phyloP scores from a whole-genome alignment of 1,140 invertebrate species.

The Drosophila mojavensis region DNA sequence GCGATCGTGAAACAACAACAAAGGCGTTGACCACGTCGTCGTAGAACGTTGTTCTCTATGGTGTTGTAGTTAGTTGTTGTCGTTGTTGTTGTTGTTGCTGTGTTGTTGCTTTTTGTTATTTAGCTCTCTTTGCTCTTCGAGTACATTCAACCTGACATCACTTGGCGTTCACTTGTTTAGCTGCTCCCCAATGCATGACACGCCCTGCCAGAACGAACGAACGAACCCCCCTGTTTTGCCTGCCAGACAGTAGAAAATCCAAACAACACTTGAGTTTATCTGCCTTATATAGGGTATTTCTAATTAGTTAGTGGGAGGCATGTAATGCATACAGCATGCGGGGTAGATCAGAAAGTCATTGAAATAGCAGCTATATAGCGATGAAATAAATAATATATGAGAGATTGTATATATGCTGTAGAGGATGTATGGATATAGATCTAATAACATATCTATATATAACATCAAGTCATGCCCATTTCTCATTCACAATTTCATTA shows the following conservation, averaged over 20 bases:
- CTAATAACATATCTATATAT: too few species aligned
- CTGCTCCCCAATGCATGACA: slow-evolving; percentile 35
- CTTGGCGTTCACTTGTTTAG: slow-evolving; percentile 41
- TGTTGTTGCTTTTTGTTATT: not conserved
- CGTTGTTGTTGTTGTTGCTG: not conserved
- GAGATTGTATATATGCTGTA: too few species aligned
- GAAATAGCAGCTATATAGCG: too few species aligned
- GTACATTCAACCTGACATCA: slow-evolving; percentile 71
- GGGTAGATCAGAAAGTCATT: not conserved
- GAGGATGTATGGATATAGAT: too few species aligned
- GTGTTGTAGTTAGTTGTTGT: slow-evolving; percentile 22
- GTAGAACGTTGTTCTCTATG: slow-evolving; percentile 68
- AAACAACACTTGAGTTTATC: not conserved
- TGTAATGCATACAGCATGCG: not conserved
- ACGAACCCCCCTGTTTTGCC: not conserved
- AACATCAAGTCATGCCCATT: too few species aligned
- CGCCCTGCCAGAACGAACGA: slow-evolving; percentile 8
- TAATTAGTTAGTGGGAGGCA: not conserved
- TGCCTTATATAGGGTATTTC: not conserved
- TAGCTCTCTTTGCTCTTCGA: slow-evolving; percentile 51
- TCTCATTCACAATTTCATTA: too few species aligned
- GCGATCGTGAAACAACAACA: slow-evolving; percentile 46
- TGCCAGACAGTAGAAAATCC: not conserved
- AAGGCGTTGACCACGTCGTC: slow-evolving; percentile 19
- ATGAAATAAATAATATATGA: too few species aligned